A percentile compares a stretch with the other conserved stretches of the same genome.
These are phyloP conservation scores for Nannoperca australis DNA, from an alignment of 2,797 vertebrate species.

Conservation along the genomic window DNA sequence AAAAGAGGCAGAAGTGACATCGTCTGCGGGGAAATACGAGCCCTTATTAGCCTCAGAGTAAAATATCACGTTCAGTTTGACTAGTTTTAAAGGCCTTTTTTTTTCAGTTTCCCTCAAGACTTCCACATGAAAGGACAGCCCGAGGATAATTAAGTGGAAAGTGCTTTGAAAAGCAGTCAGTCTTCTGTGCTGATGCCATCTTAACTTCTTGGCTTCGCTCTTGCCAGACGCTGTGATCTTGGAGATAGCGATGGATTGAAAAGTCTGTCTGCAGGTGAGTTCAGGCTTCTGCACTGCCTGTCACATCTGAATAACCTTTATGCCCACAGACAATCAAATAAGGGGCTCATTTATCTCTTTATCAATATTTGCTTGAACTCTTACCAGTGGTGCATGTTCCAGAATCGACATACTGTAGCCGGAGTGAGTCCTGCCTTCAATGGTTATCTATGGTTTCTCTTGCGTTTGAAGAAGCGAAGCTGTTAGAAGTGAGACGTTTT, in stretches of 20 bases:
- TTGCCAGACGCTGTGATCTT: conserved; percentile 53
- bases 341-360: conserved; percentile 11
- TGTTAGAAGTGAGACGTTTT: neutral
- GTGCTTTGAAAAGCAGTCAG: conserved; percentile 57
- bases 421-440: neutral
- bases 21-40: conserved; percentile 63
- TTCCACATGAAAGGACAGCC: conserved; percentile 74
- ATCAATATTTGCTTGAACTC: conserved; percentile 37
- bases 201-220: conserved; percentile 56
- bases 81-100: conserved; percentile 69
- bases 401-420: neutral
- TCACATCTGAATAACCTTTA: conserved; percentile 47
- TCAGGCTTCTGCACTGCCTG: conserved; percentile 29
- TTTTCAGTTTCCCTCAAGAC: conserved; percentile 66
- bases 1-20: conserved; percentile 59
- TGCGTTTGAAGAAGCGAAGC: neutral
- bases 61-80: conserved; percentile 73
- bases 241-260: conserved; percentile 46
- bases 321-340: neutral
- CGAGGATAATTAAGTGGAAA: conserved; percentile 76
- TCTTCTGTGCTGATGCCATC: conserved; percentile 70
- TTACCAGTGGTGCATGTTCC: neutral
- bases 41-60: conserved; percentile 73
- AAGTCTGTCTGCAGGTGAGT: conserved; percentile 22
- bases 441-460: neutral